Evolutionary conservation across 2,888 invertebrate species (phyloP), one percentile per base, ranked within the genome.

Genomic region (Corythucha ciliata): DNA sequence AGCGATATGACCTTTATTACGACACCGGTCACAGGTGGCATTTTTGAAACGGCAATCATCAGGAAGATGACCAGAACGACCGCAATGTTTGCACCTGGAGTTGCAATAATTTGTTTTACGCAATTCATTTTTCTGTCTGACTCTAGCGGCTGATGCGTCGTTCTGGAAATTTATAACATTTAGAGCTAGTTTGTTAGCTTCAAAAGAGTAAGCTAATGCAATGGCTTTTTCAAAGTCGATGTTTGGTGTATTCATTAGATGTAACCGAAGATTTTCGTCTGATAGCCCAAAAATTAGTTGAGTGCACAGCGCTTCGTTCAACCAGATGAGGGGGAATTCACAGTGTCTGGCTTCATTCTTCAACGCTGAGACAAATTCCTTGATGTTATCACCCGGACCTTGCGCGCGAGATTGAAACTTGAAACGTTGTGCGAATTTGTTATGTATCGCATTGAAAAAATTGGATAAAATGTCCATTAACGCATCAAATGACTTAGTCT

Each of bases 231-330:
- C 18, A 6, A 44, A 44, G 8, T 7, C 5, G 3, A 29, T 32
- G 8, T 44, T 14, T 2, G 10, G 6, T 2, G 21, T 6, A 21
- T 44, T 32, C 1, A 44, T 10, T 12, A 29, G 18, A 18, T 29
- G 27, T 8, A 44, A 14, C 8, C 32, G 27, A 12, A 44, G 22
- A 3, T 44, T 32, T 10, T 22, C 29, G 22, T 3, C 12, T n/a
- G 8, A 12, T 4, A 44, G 29, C 8, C 44, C 44, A 14, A 29
- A 32, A 10, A 44, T 32, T 6, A 44, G 32, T 16, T 44, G 44
- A 18, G 44, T 44, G 29, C 44, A 44, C 8, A 44, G 18, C 4
- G 44, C 44, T 18, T 25, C 44, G 6, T 44, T 22, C 16, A 27
- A 44, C 44, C 44, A 44, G 21, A 26, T 14, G 2, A 7, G 10